A percentile compares a stretch with the other conserved stretches of the same genome.
Evolutionary conservation across 2,888 invertebrate genomes (phyloP).

Genomic region (Philopedon plagiatum): DNA sequence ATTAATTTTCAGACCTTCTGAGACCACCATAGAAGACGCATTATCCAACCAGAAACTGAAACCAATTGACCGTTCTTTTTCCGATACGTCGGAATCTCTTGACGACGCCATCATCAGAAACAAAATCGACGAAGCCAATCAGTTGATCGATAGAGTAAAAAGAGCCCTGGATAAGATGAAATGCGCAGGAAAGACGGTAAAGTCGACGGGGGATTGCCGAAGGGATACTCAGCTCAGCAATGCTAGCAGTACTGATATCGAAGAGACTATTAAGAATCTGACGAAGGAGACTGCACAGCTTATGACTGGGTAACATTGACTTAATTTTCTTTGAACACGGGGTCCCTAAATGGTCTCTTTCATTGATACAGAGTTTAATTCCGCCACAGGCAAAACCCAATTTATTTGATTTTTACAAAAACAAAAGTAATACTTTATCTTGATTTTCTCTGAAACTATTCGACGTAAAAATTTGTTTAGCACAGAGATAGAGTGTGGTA

Average conservation of each 20-base stretch:
- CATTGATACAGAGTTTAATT: too few relatives aligned
- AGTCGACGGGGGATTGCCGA: background rate
- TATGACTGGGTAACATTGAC: conserved; percentile 26
- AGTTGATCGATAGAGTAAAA: conserved; percentile 57
- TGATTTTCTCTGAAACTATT: too few relatives aligned
- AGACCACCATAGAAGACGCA: background rate
- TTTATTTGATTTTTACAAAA: too few relatives aligned
- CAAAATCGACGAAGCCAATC: conserved; percentile 59
- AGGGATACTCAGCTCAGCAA: background rate
- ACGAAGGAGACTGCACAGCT: conserved; percentile 19
- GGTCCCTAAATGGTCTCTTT: too few relatives aligned
- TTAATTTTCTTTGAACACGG: background rate
- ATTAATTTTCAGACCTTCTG: conserved; percentile 14
- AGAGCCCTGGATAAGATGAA: conserved; percentile 57
- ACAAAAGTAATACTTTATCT: too few relatives aligned
- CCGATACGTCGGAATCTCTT: conserved; percentile 9
- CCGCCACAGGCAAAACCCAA: too few relatives aligned
- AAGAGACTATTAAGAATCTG: conserved; percentile 32
- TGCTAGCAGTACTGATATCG: conserved; percentile 40
- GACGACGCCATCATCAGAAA: conserved; percentile 50
- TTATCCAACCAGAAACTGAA: background rate
- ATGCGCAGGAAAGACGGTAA: conserved; percentile 34
- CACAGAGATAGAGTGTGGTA: too few relatives aligned
- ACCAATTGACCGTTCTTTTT: background rate
- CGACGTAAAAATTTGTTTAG: too few relatives aligned